phyloP scores from a whole-genome alignment of 2,797 vertebrate genomes.

The Brachyrhaphis roseni region DNA sequence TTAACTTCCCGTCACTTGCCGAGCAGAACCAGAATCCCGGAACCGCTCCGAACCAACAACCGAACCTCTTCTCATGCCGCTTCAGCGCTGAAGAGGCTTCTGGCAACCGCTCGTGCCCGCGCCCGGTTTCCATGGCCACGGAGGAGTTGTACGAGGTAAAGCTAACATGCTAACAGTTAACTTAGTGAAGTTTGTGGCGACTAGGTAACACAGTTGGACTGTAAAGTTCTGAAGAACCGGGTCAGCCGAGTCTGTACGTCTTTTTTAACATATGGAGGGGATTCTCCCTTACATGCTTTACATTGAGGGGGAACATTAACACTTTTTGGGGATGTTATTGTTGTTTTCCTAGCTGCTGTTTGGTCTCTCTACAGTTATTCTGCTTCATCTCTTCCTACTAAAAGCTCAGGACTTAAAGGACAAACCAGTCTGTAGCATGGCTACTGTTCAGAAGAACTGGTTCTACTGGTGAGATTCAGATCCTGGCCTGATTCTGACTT shows the following conservation, averaged over 20 bases:
- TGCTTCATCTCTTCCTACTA: too few species aligned
- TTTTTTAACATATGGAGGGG: too few species aligned
- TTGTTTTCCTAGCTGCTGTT: too few species aligned
- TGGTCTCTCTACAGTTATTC: too few species aligned
- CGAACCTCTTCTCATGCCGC: conserved; percentile 28
- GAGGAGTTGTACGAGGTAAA: conserved; percentile 81
- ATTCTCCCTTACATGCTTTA: too few species aligned
- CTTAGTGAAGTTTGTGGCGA: conserved; percentile 3
- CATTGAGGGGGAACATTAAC: too few species aligned
- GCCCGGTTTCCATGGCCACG: conserved; percentile 75
- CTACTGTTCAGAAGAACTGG: background rate
- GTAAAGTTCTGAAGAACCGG: background rate
- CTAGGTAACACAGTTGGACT: background rate
- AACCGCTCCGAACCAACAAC: background rate
- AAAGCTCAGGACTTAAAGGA: too few species aligned
- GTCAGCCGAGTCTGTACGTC: too few species aligned
- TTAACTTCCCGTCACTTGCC: background rate
- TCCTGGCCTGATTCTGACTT: too few species aligned
- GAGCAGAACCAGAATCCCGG: background rate
- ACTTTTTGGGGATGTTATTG: too few species aligned
- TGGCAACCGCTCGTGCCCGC: conserved; percentile 38
- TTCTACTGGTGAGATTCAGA: background rate
- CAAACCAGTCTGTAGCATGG: background rate
- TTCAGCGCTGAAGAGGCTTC: conserved; percentile 30
- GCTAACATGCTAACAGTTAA: conserved; percentile 56